phyloP scores from a whole-genome alignment of 1,140 invertebrate genomes.

The Drosophila obscura region DNA sequence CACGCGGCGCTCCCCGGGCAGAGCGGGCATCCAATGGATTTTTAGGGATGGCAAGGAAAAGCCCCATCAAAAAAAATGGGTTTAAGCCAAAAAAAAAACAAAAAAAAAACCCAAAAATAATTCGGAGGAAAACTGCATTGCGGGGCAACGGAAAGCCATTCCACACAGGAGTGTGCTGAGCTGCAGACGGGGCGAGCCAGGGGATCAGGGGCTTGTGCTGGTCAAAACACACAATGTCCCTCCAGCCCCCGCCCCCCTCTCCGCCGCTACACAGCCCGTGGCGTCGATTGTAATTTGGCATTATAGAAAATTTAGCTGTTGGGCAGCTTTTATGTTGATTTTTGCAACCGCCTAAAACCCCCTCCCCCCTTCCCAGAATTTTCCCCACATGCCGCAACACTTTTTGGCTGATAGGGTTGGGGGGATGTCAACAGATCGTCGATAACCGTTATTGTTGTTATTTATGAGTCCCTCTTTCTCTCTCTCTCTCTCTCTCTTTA shows the following conservation, averaged over 20 bases:
- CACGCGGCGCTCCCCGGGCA: too few relatives aligned
- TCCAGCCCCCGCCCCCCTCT: too few relatives aligned
- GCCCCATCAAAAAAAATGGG: too few relatives aligned
- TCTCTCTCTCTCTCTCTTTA: too few relatives aligned
- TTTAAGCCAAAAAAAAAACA: neutral
- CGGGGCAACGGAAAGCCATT: neutral
- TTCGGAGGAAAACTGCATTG: slow-evolving; percentile 26
- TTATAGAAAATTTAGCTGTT: slow-evolving; percentile 31
- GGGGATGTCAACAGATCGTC: slow-evolving; percentile 16
- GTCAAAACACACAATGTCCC: slow-evolving; percentile 27
- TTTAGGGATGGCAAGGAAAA: too few relatives aligned
- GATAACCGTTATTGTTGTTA: slow-evolving; percentile 72
- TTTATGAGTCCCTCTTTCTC: slow-evolving; percentile 39
- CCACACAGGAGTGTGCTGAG: too few relatives aligned
- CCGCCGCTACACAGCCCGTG: neutral
- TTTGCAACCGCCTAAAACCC: neutral
- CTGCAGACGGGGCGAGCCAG: neutral
- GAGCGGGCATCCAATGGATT: too few relatives aligned
- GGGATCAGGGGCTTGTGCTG: slow-evolving; percentile 1
- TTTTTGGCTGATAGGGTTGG: neutral
- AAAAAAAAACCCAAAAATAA: neutral
- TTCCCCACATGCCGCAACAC: slow-evolving; percentile 13
- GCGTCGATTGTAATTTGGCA: slow-evolving; percentile 51
- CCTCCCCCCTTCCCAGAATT: neutral
- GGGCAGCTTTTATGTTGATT: slow-evolving; percentile 30